Percentiles rank a stretch among this genome's conserved stretches.
These are phyloP conservation scores for Glandiceps talaboti DNA, from an alignment of 53 echinoderm and acorn worm genomes.

Conservation along the genomic window DNA sequence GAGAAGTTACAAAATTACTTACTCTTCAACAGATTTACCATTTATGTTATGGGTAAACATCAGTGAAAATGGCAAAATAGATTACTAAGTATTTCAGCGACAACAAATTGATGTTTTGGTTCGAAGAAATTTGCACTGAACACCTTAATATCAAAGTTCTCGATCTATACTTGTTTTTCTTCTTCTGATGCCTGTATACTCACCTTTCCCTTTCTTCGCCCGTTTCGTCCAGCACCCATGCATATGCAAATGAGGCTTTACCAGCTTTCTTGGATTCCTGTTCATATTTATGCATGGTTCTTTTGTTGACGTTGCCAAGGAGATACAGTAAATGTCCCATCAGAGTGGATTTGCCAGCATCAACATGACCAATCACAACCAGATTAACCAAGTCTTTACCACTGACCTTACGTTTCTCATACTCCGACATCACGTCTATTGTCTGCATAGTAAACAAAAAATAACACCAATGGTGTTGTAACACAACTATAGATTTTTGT, in stretches of 20 bases:
- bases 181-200: no score
- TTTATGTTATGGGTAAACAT: no score
- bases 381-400: constrained; percentile 85
- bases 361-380: constrained; percentile 95
- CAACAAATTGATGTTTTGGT: no score
- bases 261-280: constrained; percentile 91
- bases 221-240: constrained; percentile 98
- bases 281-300: constrained; percentile 95
- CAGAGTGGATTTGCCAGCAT: constrained; percentile 92
- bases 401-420: constrained; percentile 37
- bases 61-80: no score
- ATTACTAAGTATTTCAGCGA: no score
- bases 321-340: constrained; percentile 94
- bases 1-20: no score
- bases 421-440: constrained; percentile 71
- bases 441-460: constrained; percentile 24
- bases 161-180: no score
- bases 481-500: no score
- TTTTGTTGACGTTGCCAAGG: constrained; percentile 84
- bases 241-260: constrained; percentile 99
- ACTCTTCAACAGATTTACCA: no score
- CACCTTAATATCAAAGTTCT: no score
- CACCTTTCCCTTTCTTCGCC: constrained; percentile 98
- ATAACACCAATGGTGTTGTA: no score
- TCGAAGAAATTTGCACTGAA: no score